These are phyloP conservation scores for Corythaixoides concolor DNA, from an alignment of 2,113 vertebrate genomes.

Conservation along the genomic window DNA sequence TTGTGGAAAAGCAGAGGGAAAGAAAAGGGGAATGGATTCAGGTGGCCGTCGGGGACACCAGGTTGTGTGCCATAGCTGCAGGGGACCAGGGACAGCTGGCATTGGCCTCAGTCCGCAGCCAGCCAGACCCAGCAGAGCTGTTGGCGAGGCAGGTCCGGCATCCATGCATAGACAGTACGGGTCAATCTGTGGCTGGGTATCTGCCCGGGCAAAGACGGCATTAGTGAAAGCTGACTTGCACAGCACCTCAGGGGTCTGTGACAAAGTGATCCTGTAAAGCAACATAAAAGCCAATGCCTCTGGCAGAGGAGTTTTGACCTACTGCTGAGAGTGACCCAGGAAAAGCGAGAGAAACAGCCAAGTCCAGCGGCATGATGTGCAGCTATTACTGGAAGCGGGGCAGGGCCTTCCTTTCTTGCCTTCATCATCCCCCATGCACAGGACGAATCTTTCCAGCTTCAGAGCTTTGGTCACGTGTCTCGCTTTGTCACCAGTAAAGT, in stretches of 20 bases:
- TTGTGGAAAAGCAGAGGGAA: too few species aligned
- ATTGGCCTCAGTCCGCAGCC: neutral
- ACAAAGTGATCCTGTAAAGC: too few species aligned
- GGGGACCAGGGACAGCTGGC: neutral
- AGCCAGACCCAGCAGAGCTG: fast-evolving
- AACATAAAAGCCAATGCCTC: neutral
- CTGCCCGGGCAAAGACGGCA: fast-evolving
- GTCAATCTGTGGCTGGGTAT: too few species aligned
- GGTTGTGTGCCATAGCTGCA: neutral
- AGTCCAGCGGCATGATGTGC: fast-evolving
- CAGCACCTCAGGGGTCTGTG: fast-evolving
- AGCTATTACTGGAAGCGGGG: neutral
- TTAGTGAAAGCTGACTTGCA: fast-evolving
- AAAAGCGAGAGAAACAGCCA: neutral
- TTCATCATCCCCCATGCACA: neutral
- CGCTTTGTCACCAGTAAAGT: neutral
- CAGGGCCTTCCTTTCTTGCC: neutral
- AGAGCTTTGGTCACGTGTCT: neutral
- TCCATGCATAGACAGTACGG: fast-evolving
- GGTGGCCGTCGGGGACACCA: neutral
- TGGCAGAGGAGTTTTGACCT: neutral
- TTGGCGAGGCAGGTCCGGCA: neutral
- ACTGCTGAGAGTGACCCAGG: fast-evolving
- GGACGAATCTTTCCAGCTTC: neutral
- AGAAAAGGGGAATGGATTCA: neutral